phyloP scores from a whole-genome alignment of 2,113 vertebrate species.

The Vidua chalybeata region DNA sequence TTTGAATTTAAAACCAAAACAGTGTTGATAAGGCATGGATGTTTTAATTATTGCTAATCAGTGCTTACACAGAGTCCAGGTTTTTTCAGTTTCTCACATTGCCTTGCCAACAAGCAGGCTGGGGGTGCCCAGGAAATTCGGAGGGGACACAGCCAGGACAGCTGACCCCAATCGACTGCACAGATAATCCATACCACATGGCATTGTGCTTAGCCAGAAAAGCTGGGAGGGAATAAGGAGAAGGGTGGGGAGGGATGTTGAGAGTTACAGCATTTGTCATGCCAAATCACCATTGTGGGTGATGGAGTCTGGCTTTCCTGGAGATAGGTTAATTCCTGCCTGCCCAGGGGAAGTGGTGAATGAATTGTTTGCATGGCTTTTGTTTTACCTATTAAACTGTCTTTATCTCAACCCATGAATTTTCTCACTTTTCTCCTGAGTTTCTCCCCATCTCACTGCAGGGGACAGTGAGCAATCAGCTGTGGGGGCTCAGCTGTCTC shows the following conservation, averaged over 20 bases:
- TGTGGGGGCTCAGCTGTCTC: neutral
- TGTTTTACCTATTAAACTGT: neutral
- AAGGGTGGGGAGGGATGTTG: neutral
- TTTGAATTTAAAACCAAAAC: neutral
- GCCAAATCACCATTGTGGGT: rapidly evolving
- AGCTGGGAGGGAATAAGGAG: neutral
- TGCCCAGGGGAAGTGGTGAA: neutral
- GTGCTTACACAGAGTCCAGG: neutral
- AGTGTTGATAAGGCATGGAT: neutral
- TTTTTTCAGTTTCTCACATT: neutral
- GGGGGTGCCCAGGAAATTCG: neutral
- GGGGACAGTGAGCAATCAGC: rapidly evolving
- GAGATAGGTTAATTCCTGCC: neutral
- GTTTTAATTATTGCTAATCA: neutral
- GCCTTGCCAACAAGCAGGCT: neutral
- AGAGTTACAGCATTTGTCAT: neutral
- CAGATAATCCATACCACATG: neutral
- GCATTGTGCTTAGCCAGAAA: neutral
- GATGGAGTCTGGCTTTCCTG: neutral
- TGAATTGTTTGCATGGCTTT: neutral
- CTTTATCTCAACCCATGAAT: neutral
- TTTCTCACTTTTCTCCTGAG: neutral
- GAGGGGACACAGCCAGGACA: neutral
- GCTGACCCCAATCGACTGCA: neutral
- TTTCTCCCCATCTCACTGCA: neutral